phyloP scores from a whole-genome alignment of 2,888 invertebrate genomes.

The Ecliptopera silaceata region DNA sequence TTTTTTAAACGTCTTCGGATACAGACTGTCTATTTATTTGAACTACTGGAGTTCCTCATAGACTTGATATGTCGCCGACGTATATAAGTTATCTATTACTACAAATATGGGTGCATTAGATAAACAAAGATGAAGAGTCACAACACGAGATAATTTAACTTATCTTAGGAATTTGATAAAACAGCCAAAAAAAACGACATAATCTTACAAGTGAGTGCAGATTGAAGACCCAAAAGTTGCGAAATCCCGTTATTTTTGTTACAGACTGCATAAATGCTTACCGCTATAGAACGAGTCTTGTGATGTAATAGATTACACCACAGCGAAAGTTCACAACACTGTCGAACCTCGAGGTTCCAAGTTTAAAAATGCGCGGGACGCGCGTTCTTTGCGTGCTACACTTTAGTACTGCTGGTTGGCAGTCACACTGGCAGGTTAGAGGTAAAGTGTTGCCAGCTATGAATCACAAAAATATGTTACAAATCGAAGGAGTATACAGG shows the following conservation, averaged over 20 bases:
- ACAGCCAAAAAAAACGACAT: slow-evolving; percentile 2
- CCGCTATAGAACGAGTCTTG: slow-evolving; percentile 20
- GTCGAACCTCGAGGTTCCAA: slow-evolving; percentile 20
- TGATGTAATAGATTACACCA: slow-evolving; percentile 23
- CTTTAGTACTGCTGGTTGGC: slow-evolving; percentile 19
- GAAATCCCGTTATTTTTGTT: slow-evolving; percentile 24
- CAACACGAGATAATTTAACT: slow-evolving; percentile 7
- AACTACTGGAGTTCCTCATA: no score
- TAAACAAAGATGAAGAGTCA: slow-evolving; percentile 3
- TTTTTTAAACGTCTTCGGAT: no score
- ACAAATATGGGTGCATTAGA: background rate
- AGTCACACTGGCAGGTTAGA: background rate
- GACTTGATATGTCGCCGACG: no score
- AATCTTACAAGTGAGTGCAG: background rate
- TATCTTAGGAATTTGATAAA: slow-evolving; percentile 21
- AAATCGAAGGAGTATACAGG: no score
- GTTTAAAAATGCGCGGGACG: slow-evolving; percentile 31
- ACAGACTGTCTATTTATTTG: no score
- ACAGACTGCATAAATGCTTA: slow-evolving; percentile 22
- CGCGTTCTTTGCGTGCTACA: slow-evolving; percentile 21
- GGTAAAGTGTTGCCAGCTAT: slow-evolving; percentile 19
- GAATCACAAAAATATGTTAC: background rate
- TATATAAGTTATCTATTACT: background rate
- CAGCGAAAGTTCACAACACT: slow-evolving; percentile 37
- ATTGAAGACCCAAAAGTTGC: slow-evolving; percentile 19